Evolutionary conservation across 2,113 vertebrate species (phyloP).

Genomic region (Pteruthius melanotis): DNA sequence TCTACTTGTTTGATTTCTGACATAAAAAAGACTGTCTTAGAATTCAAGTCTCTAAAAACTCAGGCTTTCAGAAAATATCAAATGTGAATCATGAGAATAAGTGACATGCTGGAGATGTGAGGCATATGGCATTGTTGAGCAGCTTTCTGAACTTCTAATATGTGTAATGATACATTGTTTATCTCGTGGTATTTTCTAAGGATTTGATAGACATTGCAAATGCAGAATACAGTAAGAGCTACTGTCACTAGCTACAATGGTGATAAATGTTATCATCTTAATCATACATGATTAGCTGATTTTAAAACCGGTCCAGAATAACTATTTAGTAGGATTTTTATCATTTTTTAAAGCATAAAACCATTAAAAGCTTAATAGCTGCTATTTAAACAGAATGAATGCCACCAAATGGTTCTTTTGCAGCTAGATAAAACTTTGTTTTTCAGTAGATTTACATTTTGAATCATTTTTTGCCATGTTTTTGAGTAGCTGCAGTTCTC

Average conservation of each 20-base stretch:
- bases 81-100: conserved; percentile 1
- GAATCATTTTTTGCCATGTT: neutral
- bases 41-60: neutral
- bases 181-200: neutral
- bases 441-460: neutral
- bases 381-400: conserved; percentile 3
- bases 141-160: neutral
- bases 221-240: neutral
- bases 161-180: conserved; percentile 6
- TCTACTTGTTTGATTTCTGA: neutral
- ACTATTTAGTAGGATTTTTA: neutral
- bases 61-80: neutral
- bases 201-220: neutral
- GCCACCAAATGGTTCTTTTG: neutral
- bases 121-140: neutral
- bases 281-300: conserved; percentile 12
- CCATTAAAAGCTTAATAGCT: neutral
- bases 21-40: neutral
- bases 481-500: neutral
- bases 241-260: conserved; percentile 19
- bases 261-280: conserved; percentile 29
- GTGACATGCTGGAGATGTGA: neutral
- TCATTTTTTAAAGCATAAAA: neutral
- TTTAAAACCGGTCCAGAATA: neutral
- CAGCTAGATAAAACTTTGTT: neutral